These are phyloP conservation scores for Ctenomys sociabilis DNA, from an alignment of 2,113 vertebrate species.

Conservation along the genomic window DNA sequence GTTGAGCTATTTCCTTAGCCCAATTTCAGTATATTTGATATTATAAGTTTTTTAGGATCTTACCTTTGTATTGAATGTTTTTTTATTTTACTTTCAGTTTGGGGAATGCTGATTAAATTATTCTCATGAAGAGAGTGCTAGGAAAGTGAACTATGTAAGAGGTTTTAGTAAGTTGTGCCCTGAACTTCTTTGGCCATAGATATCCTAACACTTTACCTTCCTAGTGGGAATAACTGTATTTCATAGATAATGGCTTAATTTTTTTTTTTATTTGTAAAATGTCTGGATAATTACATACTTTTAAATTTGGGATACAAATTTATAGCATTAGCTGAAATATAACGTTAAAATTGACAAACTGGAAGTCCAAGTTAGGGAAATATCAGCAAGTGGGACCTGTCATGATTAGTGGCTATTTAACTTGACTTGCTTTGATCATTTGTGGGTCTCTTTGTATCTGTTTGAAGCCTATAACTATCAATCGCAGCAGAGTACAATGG, in stretches of 20 bases:
- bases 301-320: conserved; percentile 30
- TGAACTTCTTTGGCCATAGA: neutral
- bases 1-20: too few relatives aligned
- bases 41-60: neutral
- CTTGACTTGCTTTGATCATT: conserved; percentile 28
- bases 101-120: neutral
- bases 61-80: conserved; percentile 1
- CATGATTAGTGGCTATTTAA: conserved; percentile 52
- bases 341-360: conserved; percentile 47
- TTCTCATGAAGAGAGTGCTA: neutral
- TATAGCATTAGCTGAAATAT: conserved; percentile 40
- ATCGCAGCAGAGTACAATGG: neutral
- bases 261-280: conserved; percentile 52
- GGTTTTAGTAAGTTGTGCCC: neutral
- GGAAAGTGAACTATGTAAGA: neutral
- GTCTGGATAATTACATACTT: neutral
- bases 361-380: neutral
- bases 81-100: conserved; percentile 27
- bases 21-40: neutral
- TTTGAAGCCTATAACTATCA: neutral
- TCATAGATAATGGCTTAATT: conserved; percentile 42
- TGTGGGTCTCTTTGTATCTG: neutral
- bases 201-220: neutral
- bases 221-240: neutral
- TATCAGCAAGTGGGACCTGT: neutral